Base-by-base conservation (phyloP, 2,888 invertebrate species). In the Formica aserva region DNA sequence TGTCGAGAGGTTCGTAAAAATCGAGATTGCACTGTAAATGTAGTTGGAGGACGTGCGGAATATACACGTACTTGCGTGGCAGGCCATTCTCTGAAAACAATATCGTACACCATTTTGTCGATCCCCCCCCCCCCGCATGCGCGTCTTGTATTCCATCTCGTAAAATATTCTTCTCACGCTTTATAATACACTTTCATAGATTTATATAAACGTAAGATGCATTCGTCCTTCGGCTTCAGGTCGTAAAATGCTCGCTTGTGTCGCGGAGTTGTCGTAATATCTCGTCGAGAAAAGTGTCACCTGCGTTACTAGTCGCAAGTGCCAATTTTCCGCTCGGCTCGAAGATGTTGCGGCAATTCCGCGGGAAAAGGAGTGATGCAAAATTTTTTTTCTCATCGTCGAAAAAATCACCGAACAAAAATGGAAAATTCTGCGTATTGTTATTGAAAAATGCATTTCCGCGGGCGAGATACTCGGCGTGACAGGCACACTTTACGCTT, bases 401-500 rank as follows among this genome's bases (percentile, higher is more conserved):
- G 72, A 35, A 62, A 65, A 32, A 6, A 15, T 6, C 29, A 41
- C 11, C 41, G 13, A 11, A 18, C 52, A 22, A 41, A 76, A 76
- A 71, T 71, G 52, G 45, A 74, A 67, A 63, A 3, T 18, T 29
- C 4, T 29, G 18, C 29, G 35, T 26, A 26, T 15, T 29, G 26
- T 60, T 3, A 45, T 45, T 45, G 6, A 62, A 62, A 41, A 41
- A 45, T 18, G 38, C 48, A 76, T 67, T 82, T 82, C 75, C 55
- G 62, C 71, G 63, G 52, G 82, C 41, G 85, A 82, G 71, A 75
- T 84, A 77, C 26, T 22, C 35, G 35, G 35, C 18, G 13, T 86
- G 60, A 84, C 71, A 83, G 89, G 86, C 90, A 85, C 85, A 86
- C 86, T 80, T 90, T 90, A 85, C 82, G 74, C 82, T 91, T 91